phyloP scores from a whole-genome alignment of 2,797 vertebrate genomes.

The Nyctibius grandis region DNA sequence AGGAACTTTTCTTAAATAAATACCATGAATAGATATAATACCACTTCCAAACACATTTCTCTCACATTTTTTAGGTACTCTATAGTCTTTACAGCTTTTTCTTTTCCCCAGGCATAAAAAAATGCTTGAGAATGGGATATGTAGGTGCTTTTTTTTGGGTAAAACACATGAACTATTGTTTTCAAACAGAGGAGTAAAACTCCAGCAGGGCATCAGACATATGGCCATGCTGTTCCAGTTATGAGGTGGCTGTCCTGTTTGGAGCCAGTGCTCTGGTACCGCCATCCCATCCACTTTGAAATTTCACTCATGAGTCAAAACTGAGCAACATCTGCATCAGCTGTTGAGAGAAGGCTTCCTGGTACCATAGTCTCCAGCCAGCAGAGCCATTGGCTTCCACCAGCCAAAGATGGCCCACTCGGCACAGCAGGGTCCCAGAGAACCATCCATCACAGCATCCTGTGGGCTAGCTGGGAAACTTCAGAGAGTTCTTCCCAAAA shows the following conservation, averaged over 20 bases:
- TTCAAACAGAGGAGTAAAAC: background rate
- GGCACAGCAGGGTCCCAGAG: background rate
- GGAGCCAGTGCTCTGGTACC: background rate
- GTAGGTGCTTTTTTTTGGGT: background rate
- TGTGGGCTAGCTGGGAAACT: background rate
- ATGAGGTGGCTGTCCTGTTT: background rate
- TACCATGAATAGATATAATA: background rate
- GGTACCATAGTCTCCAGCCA: background rate
- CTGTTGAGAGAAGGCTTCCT: background rate
- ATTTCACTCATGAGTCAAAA: background rate
- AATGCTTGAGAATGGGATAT: background rate
- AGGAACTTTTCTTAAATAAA: background rate
- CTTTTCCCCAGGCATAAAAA: background rate
- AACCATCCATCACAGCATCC: background rate
- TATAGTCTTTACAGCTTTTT: background rate
- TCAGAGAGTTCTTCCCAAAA: background rate
- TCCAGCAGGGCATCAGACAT: rapidly evolving
- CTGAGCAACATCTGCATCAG: background rate
- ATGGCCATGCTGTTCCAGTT: background rate
- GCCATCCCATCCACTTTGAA: background rate
- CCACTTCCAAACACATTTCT: background rate
- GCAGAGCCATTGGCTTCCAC: rapidly evolving
- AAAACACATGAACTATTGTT: background rate
- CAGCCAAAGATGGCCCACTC: background rate
- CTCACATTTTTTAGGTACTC: background rate